These are phyloP conservation scores for Macrotis lagotis DNA, from an alignment of 2,113 vertebrate genomes.

Conservation along the genomic window DNA sequence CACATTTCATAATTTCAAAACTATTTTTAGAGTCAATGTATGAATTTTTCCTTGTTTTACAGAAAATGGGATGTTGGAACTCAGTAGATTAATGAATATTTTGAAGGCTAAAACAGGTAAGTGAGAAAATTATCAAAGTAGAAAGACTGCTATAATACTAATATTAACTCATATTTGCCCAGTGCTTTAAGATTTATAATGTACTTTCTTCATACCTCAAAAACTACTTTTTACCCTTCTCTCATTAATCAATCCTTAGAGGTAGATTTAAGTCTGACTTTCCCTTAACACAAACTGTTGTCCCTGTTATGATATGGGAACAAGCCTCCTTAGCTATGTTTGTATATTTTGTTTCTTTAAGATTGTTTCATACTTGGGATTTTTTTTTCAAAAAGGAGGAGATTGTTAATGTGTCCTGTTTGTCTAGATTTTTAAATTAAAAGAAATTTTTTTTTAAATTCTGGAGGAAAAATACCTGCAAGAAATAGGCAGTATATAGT, in stretches of 20 bases:
- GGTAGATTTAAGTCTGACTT: too few relatives aligned
- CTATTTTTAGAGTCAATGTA: not conserved
- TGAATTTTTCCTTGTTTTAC: conserved; percentile 50
- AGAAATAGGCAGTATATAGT: not conserved
- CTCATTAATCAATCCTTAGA: not conserved
- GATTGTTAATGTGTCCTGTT: not conserved
- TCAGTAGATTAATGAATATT: conserved; percentile 10
- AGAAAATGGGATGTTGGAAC: conserved; percentile 42
- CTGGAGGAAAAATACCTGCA: not conserved
- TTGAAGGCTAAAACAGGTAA: conserved; percentile 46
- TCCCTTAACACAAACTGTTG: not conserved
- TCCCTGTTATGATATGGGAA: not conserved
- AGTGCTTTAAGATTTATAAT: not conserved
- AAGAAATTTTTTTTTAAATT: not conserved
- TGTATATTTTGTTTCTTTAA: not conserved
- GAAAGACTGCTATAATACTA: not conserved
- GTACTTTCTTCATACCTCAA: not conserved
- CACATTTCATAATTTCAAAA: not conserved
- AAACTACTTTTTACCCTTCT: not conserved
- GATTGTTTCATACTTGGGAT: not conserved
- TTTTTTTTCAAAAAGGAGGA: not conserved
- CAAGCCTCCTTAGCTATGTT: not conserved
- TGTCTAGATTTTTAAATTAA: not conserved
- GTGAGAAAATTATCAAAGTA: conserved; percentile 22
- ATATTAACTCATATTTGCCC: not conserved